A percentile compares a stretch with the other conserved stretches of the same genome.
phyloP scores from a whole-genome alignment of 1,140 invertebrate genomes.

The Aphidius ervi region DNA sequence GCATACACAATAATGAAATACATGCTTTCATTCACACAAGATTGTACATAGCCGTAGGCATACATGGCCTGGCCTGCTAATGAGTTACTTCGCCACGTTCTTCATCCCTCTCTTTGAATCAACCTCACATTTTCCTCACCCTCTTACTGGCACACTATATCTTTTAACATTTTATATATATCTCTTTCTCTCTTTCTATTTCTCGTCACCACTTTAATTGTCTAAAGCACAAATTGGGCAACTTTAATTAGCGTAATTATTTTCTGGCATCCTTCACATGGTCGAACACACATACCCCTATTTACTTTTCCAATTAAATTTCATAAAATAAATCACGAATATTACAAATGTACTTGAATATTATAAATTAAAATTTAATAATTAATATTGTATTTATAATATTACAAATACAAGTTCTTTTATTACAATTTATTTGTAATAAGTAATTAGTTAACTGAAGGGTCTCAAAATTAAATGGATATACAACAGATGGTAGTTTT shows the following conservation, averaged over 20 bases:
- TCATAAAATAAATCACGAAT: background rate
- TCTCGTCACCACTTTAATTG: conserved; percentile 45
- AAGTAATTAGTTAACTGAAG: conserved; percentile 26
- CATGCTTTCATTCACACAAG: conserved; percentile 26
- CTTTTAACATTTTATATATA: no score
- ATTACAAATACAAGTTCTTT: conserved; percentile 9
- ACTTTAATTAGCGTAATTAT: conserved; percentile 53
- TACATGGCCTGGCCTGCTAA: conserved; percentile 32
- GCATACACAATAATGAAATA: conserved; percentile 16
- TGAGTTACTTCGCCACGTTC: conserved; percentile 37
- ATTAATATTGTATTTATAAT: background rate
- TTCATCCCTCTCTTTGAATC: background rate
- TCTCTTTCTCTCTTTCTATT: conserved; percentile 9
- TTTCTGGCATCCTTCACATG: conserved; percentile 39
- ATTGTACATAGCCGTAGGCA: conserved; percentile 19
- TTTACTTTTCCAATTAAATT: background rate
- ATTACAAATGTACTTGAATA: no score
- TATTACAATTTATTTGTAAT: conserved; percentile 29
- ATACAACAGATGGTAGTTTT: conserved; percentile 24
- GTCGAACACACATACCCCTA: conserved; percentile 22
- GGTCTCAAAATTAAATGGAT: conserved; percentile 27
- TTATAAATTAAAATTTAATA: conserved; percentile 11
- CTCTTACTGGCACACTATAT: background rate
- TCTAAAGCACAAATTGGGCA: conserved; percentile 49
- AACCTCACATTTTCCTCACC: background rate